Evolutionary conservation across 2,113 vertebrate genomes (phyloP).

Genomic region (Scalopus aquaticus): DNA sequence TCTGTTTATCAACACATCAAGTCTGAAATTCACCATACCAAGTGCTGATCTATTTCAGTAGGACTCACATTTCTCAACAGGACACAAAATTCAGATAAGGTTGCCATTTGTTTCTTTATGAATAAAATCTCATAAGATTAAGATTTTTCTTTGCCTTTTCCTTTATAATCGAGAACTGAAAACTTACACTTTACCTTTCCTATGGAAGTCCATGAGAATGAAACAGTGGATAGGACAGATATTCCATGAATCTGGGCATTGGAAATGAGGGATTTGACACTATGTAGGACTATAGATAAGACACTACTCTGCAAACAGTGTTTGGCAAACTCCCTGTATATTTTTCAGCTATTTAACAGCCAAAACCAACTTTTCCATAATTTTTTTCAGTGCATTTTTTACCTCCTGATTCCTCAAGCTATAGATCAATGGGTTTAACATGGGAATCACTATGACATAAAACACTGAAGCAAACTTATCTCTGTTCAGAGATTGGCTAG

Average conservation of each 20-base stretch:
- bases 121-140: not conserved
- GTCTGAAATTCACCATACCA: not conserved
- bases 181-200: not conserved
- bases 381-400: slow-evolving; percentile 44
- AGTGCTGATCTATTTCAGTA: not conserved
- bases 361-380: slow-evolving; percentile 17
- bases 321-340: fast-evolving
- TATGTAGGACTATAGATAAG: not conserved
- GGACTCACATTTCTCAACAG: not conserved
- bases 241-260: fast-evolving
- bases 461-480: slow-evolving; percentile 58
- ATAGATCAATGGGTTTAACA: slow-evolving; percentile 62
- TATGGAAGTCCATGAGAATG: not conserved
- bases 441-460: slow-evolving; percentile 61
- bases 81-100: not conserved
- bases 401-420: slow-evolving; percentile 65
- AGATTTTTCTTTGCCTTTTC: not conserved
- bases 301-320: not conserved
- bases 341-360: not conserved
- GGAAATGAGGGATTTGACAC: too few species aligned
- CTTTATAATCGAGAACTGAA: not conserved
- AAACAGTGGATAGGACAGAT: not conserved
- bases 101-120: not conserved
- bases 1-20: not conserved
- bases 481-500: slow-evolving; percentile 41